These are phyloP conservation scores for Dasyprocta punctata DNA, from an alignment of 2,113 vertebrate species.

Conservation along the genomic window DNA sequence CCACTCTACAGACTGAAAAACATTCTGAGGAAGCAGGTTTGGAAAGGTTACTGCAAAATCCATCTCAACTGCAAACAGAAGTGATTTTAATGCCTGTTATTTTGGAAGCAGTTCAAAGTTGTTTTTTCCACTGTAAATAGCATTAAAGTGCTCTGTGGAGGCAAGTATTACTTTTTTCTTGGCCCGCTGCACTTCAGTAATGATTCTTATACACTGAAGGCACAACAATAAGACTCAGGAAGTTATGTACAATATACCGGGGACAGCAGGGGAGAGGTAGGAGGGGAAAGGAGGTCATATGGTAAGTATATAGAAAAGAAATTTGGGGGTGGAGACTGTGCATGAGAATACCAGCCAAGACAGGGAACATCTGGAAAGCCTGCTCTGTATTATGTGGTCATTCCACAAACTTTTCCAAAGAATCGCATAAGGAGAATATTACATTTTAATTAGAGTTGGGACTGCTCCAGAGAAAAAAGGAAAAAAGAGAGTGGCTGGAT, in stretches of 20 bases:
- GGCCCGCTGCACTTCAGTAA: constrained; percentile 72
- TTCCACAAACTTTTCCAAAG: constrained; percentile 77
- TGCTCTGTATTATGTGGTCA: constrained; percentile 79
- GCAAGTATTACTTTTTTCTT: constrained; percentile 71
- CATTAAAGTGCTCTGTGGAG: constrained; percentile 75
- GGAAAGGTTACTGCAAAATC: constrained; percentile 84
- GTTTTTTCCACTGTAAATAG: constrained; percentile 78
- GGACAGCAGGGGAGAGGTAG: constrained; percentile 60
- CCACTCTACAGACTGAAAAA: constrained; percentile 76
- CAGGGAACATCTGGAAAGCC: constrained; percentile 70
- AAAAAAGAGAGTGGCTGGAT: constrained; percentile 47
- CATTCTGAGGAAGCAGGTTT: constrained; percentile 82
- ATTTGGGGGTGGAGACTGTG: constrained; percentile 27
- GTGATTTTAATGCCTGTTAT: constrained; percentile 83
- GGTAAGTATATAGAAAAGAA: constrained; percentile 65
- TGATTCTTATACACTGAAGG: constrained; percentile 67
- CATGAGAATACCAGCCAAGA: constrained; percentile 69
- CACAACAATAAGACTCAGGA: constrained; percentile 67
- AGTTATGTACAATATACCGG: constrained; percentile 60
- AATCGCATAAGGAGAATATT: constrained; percentile 79
- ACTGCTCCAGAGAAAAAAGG: constrained; percentile 66
- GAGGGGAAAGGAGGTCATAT: constrained; percentile 58
- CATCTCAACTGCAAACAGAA: constrained; percentile 83
- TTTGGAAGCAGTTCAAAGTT: constrained; percentile 85
- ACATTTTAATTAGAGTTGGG: constrained; percentile 82